Base-by-base conservation (phyloP, 2,113 vertebrate genomes). In the Vulpes ferrilata region DNA sequence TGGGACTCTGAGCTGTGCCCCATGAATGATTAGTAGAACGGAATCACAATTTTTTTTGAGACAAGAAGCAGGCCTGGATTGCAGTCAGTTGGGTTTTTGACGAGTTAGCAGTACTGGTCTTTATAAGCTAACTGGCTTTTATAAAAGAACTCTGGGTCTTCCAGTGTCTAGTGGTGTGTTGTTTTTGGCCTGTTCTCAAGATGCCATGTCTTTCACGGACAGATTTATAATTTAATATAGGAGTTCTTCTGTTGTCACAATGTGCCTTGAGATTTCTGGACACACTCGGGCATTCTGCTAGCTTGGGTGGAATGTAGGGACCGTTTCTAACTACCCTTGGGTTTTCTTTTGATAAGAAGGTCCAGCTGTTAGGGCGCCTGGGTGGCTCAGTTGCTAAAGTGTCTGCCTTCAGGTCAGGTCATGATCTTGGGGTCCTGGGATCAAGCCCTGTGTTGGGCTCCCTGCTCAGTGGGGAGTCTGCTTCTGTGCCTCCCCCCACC, bases 281-380 rank as follows among this genome's bases (percentile, higher is more conserved):
- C 38, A 20, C 0, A 4, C 51, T 38, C 59, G 67, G 84, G 51
- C 57, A 35, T 53, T 64, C 10, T 25, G n/a, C 7, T 67, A 43
- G 16, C 35, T n/a, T 60, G 4, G 55, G 12, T 48, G 48, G 30
- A 0, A 0, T 0, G 17, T 51, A 9, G 20, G 0, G 7, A 55
- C 22, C 32, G 20, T 64, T 86, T 92, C 59, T 4, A 51, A 60
- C 25, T 4, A 32, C 6, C 3, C 9, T 84, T 73, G 48, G 55
- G 15, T 91, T 79, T 59, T 88, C 73, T 51, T 79, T 71, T 64
- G 51, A n/a, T 62, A 78, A 83, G 48, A 62, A 3, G 6, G 2
- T 20, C 92, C 65, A 22, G 0, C 20, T 1, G 0, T n/a, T 43
- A 43, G 43, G 43, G 43, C 43, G 7, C 43, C 43, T 43, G 43